phyloP scores from a whole-genome alignment of 2,797 vertebrate genomes.

The Catostomus latipinnis region DNA sequence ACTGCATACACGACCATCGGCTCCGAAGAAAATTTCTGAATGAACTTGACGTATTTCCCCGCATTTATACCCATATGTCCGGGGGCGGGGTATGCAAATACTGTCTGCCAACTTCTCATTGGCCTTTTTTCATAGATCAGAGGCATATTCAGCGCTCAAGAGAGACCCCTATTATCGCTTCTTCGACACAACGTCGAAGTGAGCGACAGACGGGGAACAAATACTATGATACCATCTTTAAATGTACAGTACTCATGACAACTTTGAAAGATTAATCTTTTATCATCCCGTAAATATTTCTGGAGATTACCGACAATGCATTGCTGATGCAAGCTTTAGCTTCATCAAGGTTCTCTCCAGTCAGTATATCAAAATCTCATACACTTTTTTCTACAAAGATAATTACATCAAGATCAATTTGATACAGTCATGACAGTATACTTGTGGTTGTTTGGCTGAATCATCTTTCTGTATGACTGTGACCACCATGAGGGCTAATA shows the following conservation, averaged over 20 bases:
- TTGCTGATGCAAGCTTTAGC: not conserved
- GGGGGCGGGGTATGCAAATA: too few relatives aligned
- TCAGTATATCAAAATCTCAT: not conserved
- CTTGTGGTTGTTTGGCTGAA: conserved; percentile 8
- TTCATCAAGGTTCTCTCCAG: not conserved
- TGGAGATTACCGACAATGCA: not conserved
- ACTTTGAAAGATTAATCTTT: not conserved
- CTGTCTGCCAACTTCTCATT: too few relatives aligned
- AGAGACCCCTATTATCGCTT: too few relatives aligned
- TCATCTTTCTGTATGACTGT: conserved; percentile 5
- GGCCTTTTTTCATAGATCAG: too few relatives aligned
- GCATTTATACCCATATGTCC: too few relatives aligned
- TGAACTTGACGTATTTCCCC: too few relatives aligned
- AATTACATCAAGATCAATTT: not conserved
- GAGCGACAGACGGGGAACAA: too few relatives aligned
- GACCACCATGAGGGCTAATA: not conserved
- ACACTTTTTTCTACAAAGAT: not conserved
- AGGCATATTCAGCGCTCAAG: too few relatives aligned
- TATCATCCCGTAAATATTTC: not conserved
- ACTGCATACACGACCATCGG: too few relatives aligned
- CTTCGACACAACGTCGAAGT: too few relatives aligned
- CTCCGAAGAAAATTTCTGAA: too few relatives aligned
- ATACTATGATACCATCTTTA: not conserved
- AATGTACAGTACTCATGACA: not conserved
- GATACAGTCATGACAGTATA: conserved; percentile 4